Conservation (phyloP, 2,797 vertebrate genomes). For the Oreonectes daqikongensis region DNA sequence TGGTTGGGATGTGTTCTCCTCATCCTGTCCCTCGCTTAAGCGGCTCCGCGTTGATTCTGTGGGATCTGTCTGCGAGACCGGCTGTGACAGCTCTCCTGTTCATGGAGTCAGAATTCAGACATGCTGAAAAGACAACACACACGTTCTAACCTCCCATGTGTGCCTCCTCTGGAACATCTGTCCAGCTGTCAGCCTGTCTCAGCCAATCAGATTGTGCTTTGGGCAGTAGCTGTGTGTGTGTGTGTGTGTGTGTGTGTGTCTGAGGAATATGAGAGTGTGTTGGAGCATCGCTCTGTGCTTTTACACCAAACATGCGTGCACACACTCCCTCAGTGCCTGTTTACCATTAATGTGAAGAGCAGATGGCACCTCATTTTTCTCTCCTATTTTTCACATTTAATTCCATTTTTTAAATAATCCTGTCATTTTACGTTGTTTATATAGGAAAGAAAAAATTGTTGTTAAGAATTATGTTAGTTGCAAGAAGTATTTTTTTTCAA, state of each 20-base stretch:
- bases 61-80: conserved; percentile 43
- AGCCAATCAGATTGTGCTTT: conserved; percentile 74
- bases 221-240: conserved; percentile 75
- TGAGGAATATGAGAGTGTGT: conserved; percentile 71
- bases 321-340: conserved; percentile 38
- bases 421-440: conserved; percentile 13
- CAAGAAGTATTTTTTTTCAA: background rate
- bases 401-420: conserved; percentile 4
- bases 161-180: conserved; percentile 81
- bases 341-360: conserved; percentile 39
- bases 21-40: conserved; percentile 67
- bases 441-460: background rate
- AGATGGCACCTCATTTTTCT: conserved; percentile 38
- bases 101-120: conserved; percentile 75
- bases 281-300: conserved; percentile 51
- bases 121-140: conserved; percentile 69
- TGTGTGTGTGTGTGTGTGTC: conserved; percentile 61
- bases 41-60: conserved; percentile 54
- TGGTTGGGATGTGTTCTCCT: conserved; percentile 49
- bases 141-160: conserved; percentile 72
- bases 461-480: background rate
- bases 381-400: conserved; percentile 29
- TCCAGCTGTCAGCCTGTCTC: conserved; percentile 80
- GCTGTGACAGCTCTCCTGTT: conserved; percentile 74
- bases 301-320: conserved; percentile 1